A percentile compares a stretch with the other conserved stretches of the same genome.
Conservation (phyloP, 2,888 invertebrate genomes). For the Tipula unca region DNA sequence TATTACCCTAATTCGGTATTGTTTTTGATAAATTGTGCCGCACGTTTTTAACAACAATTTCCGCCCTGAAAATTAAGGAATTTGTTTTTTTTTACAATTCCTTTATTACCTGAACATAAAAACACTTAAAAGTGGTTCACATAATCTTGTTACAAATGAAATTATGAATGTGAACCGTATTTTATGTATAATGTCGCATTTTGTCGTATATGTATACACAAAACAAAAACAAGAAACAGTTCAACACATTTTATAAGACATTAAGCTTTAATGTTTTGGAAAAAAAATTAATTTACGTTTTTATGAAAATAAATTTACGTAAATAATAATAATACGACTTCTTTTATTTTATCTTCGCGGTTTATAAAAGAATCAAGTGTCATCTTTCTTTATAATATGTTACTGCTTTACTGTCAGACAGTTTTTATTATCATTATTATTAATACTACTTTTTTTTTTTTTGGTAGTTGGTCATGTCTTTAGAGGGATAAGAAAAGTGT, state of each 20-base stretch:
- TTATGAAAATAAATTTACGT: background rate
- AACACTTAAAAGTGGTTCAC: background rate
- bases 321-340: constrained; percentile 14
- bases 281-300: constrained; percentile 2
- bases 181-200: background rate
- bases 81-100: background rate
- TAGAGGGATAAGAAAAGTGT: background rate
- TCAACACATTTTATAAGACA: background rate
- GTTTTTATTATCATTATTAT: constrained; percentile 8
- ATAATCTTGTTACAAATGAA: background rate
- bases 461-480: background rate
- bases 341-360: constrained; percentile 16
- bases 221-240: background rate
- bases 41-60: background rate
- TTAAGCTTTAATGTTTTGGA: background rate
- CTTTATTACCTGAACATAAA: background rate
- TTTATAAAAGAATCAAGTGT: constrained; percentile 18
- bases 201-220: background rate
- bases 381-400: constrained; percentile 9
- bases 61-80: background rate
- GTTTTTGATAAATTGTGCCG: background rate
- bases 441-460: background rate
- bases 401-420: constrained; percentile 15
- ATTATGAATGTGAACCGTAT: background rate
- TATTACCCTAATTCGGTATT: background rate